Conservation (phyloP, 2,113 vertebrate genomes). For the Ranitomeya imitator region DNA sequence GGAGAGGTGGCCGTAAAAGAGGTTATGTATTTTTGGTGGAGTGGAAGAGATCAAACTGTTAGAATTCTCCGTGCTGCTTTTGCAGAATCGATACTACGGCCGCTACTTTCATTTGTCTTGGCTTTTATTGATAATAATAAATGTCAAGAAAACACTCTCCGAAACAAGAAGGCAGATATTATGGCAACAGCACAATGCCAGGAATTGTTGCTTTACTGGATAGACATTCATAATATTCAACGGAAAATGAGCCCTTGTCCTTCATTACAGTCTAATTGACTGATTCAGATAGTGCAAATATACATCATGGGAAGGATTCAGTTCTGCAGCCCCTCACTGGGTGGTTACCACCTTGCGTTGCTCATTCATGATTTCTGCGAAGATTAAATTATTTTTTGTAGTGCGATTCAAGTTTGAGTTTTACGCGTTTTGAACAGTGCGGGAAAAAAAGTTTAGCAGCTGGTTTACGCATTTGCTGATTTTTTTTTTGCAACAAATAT, state of each 20-base stretch:
- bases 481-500: slow-evolving; percentile 21
- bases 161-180: slow-evolving; percentile 61
- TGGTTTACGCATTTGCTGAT: slow-evolving; percentile 20
- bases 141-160: slow-evolving; percentile 61
- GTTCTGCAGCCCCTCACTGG: slow-evolving; percentile 2
- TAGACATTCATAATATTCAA: slow-evolving; percentile 49
- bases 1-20: slow-evolving; percentile 59
- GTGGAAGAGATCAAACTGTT: slow-evolving; percentile 60
- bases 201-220: slow-evolving; percentile 47
- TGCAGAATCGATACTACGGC: slow-evolving; percentile 62
- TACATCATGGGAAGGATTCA: neutral
- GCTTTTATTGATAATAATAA: slow-evolving; percentile 67
- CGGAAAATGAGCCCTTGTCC: slow-evolving; percentile 51
- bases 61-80: slow-evolving; percentile 61
- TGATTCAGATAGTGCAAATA: slow-evolving; percentile 49
- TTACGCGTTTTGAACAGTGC: neutral
- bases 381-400: no score
- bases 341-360: neutral
- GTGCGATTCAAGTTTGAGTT: neutral
- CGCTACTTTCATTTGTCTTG: slow-evolving; percentile 64
- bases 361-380: neutral
- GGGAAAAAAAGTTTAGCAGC: slow-evolving; percentile 10
- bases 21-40: slow-evolving; percentile 59
- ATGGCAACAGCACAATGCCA: slow-evolving; percentile 52
- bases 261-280: slow-evolving; percentile 60